These are phyloP conservation scores for Apaloderma vittatum DNA, from an alignment of 2,113 vertebrate species.

Conservation along the genomic window DNA sequence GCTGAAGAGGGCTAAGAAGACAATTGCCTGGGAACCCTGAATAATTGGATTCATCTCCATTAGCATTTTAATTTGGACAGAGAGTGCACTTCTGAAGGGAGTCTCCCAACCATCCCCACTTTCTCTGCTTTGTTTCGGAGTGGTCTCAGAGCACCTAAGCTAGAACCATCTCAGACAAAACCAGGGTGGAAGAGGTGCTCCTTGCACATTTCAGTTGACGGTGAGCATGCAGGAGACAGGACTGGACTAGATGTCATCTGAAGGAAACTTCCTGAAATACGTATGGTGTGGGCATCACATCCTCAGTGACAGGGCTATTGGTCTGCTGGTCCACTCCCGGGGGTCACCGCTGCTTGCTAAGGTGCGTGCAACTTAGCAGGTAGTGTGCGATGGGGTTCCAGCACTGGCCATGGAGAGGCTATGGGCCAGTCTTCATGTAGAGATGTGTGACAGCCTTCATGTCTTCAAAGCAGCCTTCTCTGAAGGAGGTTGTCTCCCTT, in stretches of 20 bases:
- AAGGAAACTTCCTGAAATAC: neutral
- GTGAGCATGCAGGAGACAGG: neutral
- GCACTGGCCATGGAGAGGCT: accelerated
- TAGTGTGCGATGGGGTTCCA: neutral
- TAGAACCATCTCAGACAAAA: neutral
- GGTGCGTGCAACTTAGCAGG: neutral
- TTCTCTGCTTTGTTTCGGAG: neutral
- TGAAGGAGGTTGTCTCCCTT: neutral
- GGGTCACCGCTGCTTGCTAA: neutral
- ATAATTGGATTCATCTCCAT: neutral
- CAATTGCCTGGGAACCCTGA: neutral
- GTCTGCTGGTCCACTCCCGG: neutral
- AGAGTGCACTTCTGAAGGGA: neutral
- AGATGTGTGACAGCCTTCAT: neutral
- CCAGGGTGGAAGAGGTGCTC: neutral
- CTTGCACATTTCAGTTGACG: neutral
- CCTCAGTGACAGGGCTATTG: neutral
- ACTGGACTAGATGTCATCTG: neutral
- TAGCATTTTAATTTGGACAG: neutral
- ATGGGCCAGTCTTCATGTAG: neutral
- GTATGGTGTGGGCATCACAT: neutral
- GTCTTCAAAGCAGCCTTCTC: neutral
- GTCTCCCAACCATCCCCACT: neutral
- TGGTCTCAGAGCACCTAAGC: neutral
- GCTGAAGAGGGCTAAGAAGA: neutral